Conservation (phyloP, 2,113 vertebrate genomes). For the Strix aluco region DNA sequence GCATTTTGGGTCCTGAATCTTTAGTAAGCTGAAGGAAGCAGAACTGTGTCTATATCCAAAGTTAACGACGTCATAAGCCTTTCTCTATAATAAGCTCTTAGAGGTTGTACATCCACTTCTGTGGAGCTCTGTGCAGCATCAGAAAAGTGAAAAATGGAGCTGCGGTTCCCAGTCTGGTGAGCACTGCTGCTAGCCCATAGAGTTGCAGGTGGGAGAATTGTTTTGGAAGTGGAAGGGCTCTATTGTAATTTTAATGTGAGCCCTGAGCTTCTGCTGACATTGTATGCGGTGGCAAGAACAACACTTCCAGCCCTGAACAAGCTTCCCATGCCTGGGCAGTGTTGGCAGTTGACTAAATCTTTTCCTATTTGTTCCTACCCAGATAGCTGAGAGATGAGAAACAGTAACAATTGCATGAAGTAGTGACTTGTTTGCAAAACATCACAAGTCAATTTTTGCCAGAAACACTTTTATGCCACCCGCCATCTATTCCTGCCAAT, state of each 20-base stretch:
- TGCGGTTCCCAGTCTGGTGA: background rate
- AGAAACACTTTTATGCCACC: background rate
- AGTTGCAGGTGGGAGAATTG: too few species aligned
- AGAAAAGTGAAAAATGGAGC: background rate
- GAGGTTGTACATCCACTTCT: background rate
- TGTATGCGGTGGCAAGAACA: background rate
- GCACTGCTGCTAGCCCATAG: background rate
- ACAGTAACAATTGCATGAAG: background rate
- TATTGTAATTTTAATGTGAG: background rate
- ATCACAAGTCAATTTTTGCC: background rate
- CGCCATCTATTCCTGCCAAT: background rate
- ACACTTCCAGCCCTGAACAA: background rate
- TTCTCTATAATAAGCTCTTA: background rate
- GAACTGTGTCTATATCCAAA: background rate
- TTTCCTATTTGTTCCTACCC: background rate
- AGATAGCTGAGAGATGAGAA: background rate
- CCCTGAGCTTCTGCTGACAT: background rate
- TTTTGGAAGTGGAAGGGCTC: background rate
- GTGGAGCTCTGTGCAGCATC: background rate
- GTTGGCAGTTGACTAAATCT: background rate
- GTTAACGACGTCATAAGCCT: rapidly evolving
- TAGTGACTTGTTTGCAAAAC: slow-evolving; percentile 8
- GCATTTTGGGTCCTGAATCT: background rate
- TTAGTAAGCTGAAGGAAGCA: background rate
- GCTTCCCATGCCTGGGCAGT: background rate